These are phyloP conservation scores for Holothuria glaberrima DNA, from an alignment of 35 echinoderm and acorn worm species.

Conservation along the genomic window DNA sequence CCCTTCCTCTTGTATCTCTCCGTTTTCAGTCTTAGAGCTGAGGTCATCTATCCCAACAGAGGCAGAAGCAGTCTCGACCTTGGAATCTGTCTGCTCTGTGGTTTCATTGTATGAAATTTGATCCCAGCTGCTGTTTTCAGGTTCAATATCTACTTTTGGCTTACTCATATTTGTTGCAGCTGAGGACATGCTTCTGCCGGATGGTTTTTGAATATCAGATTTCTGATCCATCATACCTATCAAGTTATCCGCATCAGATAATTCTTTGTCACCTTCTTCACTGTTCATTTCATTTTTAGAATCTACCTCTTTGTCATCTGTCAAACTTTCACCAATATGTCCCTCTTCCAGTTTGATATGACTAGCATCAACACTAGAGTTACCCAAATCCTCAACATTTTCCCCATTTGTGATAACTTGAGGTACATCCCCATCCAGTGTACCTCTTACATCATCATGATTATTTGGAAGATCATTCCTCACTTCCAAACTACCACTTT, in stretches of 20 bases:
- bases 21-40: too few relatives aligned
- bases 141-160: neutral
- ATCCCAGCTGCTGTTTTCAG: conserved; percentile 43
- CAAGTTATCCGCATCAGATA: neutral
- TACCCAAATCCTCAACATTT: neutral
- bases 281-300: neutral
- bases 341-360: conserved; percentile 1
- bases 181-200: too few relatives aligned
- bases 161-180: too few relatives aligned
- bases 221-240: neutral
- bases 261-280: neutral
- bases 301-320: neutral
- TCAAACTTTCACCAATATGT: neutral
- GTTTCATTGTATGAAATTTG: conserved; percentile 1
- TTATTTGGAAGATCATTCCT: too few relatives aligned
- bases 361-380: neutral
- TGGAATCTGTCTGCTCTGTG: too few relatives aligned
- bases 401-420: neutral
- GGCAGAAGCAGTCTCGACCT: too few relatives aligned
- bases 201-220: neutral
- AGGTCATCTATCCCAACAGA: too few relatives aligned
- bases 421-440: too few relatives aligned
- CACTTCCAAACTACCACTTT: too few relatives aligned
- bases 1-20: too few relatives aligned
- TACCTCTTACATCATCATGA: too few relatives aligned